A percentile compares a stretch with the other conserved stretches of the same genome.
phyloP scores from a whole-genome alignment of 64 coral and sea anemone genomes.

The Stichodactyla mertensii region DNA sequence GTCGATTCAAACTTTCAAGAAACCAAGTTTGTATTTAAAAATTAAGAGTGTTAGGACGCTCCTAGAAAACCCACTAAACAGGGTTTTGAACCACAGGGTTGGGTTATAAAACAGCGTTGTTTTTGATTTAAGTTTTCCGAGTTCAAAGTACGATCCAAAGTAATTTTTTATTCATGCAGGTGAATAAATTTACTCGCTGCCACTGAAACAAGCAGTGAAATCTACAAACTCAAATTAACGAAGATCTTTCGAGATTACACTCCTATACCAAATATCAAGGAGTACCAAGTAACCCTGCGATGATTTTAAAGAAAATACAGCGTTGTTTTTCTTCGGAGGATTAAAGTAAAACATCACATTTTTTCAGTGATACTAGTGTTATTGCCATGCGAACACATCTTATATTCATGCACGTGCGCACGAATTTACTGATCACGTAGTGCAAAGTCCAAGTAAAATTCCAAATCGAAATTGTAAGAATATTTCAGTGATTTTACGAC shows the following conservation, averaged over 20 bases:
- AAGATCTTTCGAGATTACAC: neutral
- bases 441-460: conserved; percentile 5
- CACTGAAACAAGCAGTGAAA: neutral
- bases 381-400: neutral
- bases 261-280: neutral
- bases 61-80: neutral
- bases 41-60: neutral
- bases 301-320: neutral
- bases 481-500: neutral
- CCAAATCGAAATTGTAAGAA: neutral
- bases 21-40: neutral
- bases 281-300: neutral
- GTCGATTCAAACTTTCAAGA: neutral
- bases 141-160: neutral
- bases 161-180: neutral
- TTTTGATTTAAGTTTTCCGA: neutral
- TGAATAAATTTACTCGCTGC: neutral
- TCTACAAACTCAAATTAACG: neutral
- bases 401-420: neutral
- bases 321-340: neutral
- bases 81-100: neutral
- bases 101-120: neutral
- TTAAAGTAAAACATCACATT: neutral
- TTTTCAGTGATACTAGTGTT: neutral
- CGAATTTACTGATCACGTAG: neutral